Conservation (phyloP, 92 coral and sea anemone genomes). For the Scolanthus callimorphus region DNA sequence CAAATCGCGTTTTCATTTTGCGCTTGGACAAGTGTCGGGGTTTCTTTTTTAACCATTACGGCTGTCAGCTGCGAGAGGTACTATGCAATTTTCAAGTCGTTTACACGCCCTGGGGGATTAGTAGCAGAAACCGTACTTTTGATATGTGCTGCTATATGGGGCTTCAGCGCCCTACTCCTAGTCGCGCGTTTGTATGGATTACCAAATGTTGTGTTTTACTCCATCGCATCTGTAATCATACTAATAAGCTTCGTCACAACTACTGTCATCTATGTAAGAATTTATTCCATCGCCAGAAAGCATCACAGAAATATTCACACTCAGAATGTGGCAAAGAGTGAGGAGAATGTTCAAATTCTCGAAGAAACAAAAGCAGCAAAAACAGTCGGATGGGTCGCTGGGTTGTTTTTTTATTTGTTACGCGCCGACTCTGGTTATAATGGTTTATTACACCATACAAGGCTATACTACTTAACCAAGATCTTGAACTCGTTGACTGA, state of each 20-base stretch:
- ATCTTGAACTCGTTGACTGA: conserved; percentile 22
- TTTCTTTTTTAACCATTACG: conserved; percentile 17
- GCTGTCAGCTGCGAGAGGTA: conserved; percentile 15
- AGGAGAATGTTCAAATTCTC: not conserved
- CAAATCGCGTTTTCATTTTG: conserved; percentile 17
- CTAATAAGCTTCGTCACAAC: conserved; percentile 15
- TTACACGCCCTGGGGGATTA: not conserved
- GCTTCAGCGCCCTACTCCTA: not conserved
- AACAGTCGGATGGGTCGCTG: not conserved
- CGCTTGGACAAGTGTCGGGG: conserved; percentile 26
- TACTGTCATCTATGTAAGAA: conserved; percentile 7
- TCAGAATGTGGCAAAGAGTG: not conserved
- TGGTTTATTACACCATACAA: conserved; percentile 14
- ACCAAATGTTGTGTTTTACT: conserved; percentile 1
- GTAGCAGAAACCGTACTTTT: not conserved
- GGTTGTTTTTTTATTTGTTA: conserved; percentile 15
- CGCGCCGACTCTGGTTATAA: conserved; percentile 14
- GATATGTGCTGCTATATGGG: conserved; percentile 14
- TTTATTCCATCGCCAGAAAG: conserved; percentile 12
- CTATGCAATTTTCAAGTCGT: conserved; percentile 13
- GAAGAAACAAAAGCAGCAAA: not conserved
- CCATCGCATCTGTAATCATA: conserved; percentile 6
- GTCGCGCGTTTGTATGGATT: conserved; percentile 17
- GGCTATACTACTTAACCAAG: conserved; percentile 13
- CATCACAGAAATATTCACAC: not conserved